A percentile compares a stretch with the other conserved stretches of the same genome.
Evolutionary conservation across 92 coral and sea anemone genomes (phyloP).

Genomic region (Phenganax stokvisi): DNA sequence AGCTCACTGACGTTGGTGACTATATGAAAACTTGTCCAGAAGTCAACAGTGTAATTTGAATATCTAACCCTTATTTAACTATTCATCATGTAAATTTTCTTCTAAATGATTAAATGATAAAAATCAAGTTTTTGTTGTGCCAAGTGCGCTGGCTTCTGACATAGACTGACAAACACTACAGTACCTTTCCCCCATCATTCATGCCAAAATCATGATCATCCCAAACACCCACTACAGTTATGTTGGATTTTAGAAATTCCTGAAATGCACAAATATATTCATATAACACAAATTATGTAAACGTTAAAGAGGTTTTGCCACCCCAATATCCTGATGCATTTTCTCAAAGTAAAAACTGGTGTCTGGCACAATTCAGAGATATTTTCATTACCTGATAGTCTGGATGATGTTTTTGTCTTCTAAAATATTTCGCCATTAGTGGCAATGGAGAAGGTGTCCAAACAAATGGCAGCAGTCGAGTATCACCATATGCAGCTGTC

Average conservation of each 20-base stretch:
- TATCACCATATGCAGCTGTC: slow-evolving; percentile 93
- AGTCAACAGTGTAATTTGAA: no score
- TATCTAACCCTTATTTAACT: no score
- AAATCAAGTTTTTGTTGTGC: neutral
- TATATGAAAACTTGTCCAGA: no score
- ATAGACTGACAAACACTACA: neutral
- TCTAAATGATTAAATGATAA: neutral
- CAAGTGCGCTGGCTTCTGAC: neutral
- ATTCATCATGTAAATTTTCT: no score
- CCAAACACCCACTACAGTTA: slow-evolving; percentile 80
- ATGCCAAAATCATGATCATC: slow-evolving; percentile 96
- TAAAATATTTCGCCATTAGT: slow-evolving; percentile 69
- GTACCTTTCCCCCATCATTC: slow-evolving; percentile 93
- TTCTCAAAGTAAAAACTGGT: neutral
- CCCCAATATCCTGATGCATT: neutral
- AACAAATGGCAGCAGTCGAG: slow-evolving; percentile 56
- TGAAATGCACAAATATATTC: slow-evolving; percentile 1
- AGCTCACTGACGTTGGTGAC: no score
- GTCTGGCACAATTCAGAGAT: neutral
- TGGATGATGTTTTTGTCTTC: slow-evolving; percentile 50
- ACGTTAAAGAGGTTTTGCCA: neutral
- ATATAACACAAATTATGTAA: neutral
- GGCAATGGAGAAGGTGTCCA: slow-evolving; percentile 87
- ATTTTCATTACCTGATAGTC: slow-evolving; percentile 66
- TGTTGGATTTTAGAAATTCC: slow-evolving; percentile 69